Conservation (phyloP, 2,113 vertebrate genomes). For the Cisticola juncidis region DNA sequence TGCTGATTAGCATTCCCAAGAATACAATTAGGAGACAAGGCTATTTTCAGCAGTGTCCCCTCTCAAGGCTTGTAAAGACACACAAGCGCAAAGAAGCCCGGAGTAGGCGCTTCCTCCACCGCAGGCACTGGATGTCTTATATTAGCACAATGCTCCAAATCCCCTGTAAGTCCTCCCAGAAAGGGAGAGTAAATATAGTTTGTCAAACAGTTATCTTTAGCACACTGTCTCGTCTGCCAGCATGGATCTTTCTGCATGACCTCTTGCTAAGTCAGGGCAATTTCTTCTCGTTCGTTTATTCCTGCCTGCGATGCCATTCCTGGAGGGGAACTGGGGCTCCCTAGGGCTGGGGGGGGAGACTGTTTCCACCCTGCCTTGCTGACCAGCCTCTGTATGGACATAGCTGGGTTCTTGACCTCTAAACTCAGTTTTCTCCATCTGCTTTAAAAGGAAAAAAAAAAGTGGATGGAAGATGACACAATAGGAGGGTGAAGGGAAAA, state of each 20-base stretch:
- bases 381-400: background rate
- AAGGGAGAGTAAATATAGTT: constrained; percentile 69
- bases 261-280: constrained; percentile 60
- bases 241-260: constrained; percentile 58
- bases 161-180: constrained; percentile 66
- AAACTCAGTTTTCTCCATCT: background rate
- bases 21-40: constrained; percentile 45
- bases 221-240: constrained; percentile 56
- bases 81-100: background rate
- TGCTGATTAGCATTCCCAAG: constrained; percentile 29
- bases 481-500: background rate
- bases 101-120: constrained; percentile 46
- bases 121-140: constrained; percentile 42
- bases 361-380: background rate
- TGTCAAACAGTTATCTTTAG: constrained; percentile 66
- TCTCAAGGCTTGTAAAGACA: constrained; percentile 39
- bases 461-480: background rate
- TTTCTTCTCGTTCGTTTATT: constrained; percentile 40
- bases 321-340: background rate
- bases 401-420: background rate
- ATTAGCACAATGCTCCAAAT: constrained; percentile 67
- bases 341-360: background rate
- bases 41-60: constrained; percentile 32
- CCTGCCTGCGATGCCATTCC: background rate
- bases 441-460: background rate